These are phyloP conservation scores for Tetrao urogallus DNA, from an alignment of 2,113 vertebrate species.

Conservation along the genomic window DNA sequence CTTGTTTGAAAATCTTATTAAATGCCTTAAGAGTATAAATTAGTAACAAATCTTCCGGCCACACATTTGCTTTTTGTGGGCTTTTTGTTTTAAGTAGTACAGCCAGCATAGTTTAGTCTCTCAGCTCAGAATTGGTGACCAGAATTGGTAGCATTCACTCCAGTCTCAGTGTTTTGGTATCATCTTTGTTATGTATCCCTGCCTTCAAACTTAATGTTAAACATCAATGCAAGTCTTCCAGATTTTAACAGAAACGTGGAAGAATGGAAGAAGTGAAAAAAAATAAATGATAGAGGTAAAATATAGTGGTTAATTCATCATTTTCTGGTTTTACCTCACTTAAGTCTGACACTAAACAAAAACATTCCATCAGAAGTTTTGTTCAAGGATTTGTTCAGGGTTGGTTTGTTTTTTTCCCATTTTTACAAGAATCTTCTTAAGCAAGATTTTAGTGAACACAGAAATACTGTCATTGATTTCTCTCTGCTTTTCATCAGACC, in stretches of 20 bases:
- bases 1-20: not conserved
- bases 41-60: not conserved
- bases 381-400: not conserved
- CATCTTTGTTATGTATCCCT: not conserved
- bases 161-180: not conserved
- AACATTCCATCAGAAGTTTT: not conserved
- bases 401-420: not conserved
- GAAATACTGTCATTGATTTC: not conserved
- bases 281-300: too few species aligned
- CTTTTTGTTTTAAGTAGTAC: not conserved
- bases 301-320: not conserved
- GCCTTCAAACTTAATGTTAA: not conserved
- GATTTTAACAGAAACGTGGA: not conserved
- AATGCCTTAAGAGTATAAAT: not conserved
- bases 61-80: not conserved
- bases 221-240: not conserved
- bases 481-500: not conserved
- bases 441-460: not conserved
- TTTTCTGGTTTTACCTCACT: not conserved
- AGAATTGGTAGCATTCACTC: not conserved
- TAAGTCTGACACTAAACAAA: not conserved
- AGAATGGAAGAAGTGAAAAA: not conserved
- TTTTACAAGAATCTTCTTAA: not conserved
- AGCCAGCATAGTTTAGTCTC: not conserved
- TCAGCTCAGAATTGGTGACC: not conserved